Evolutionary conservation across 2,113 vertebrate genomes (phyloP).

Genomic region (Cariama cristata): DNA sequence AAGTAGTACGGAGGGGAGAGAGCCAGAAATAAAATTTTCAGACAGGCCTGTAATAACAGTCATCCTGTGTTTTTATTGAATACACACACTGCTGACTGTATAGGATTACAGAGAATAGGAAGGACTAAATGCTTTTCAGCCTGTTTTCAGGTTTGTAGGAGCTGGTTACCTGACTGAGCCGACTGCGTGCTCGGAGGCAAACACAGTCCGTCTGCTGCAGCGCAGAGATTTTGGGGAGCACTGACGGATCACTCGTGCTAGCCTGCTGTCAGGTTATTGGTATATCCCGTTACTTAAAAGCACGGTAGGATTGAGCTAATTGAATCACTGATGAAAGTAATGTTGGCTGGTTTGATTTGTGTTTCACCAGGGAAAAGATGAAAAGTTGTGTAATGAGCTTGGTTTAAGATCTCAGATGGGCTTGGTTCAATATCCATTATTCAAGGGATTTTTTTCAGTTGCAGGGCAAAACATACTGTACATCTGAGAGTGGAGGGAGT

Average conservation of each 20-base stretch:
- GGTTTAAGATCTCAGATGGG: neutral
- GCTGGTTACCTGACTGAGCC: neutral
- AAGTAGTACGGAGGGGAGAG: neutral
- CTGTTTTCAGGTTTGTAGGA: neutral
- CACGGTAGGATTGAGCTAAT: neutral
- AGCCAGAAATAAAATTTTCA: neutral
- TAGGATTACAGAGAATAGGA: neutral
- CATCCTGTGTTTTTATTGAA: neutral
- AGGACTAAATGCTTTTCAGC: neutral
- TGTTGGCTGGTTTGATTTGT: neutral
- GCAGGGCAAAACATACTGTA: neutral
- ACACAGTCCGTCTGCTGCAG: neutral
- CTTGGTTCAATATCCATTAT: neutral
- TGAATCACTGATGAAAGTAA: neutral
- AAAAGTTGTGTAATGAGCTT: neutral
- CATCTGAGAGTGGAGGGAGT: neutral
- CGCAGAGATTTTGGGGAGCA: fast-evolving
- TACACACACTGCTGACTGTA: neutral
- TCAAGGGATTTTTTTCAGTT: neutral
- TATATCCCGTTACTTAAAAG: neutral
- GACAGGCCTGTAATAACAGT: neutral
- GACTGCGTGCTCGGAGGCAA: neutral
- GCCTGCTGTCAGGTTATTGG: neutral
- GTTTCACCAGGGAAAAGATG: neutral
- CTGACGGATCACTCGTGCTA: fast-evolving